These are phyloP conservation scores for Chironomus tentans DNA, from an alignment of 2,888 invertebrate genomes.

Conservation along the genomic window DNA sequence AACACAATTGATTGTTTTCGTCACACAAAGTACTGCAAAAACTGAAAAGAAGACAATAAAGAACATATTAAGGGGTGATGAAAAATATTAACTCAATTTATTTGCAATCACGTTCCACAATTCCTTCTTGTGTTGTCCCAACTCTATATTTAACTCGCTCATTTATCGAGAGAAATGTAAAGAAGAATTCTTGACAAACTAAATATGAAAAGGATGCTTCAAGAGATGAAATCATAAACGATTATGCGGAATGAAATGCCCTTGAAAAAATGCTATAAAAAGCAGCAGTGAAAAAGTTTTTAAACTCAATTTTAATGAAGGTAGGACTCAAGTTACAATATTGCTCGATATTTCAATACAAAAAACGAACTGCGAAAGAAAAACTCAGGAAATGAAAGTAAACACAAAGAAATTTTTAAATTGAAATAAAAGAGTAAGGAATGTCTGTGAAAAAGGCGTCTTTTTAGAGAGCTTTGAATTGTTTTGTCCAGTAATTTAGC, in stretches of 20 bases:
- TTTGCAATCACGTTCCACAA: neutral
- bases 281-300: neutral
- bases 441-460: too few relatives aligned
- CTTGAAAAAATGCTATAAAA: neutral
- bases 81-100: constrained; percentile 10
- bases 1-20: constrained; percentile 38
- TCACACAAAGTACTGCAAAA: constrained; percentile 22
- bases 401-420: too few relatives aligned
- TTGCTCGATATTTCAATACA: too few relatives aligned
- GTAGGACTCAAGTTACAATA: neutral
- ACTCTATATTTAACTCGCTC: neutral
- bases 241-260: neutral
- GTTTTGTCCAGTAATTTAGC: too few relatives aligned
- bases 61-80: neutral
- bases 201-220: neutral
- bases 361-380: too few relatives aligned
- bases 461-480: too few relatives aligned
- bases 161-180: neutral
- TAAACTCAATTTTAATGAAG: neutral
- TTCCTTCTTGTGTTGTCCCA: neutral
- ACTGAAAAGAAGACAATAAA: constrained; percentile 2
- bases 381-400: too few relatives aligned
- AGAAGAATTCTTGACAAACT: neutral
- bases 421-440: too few relatives aligned
- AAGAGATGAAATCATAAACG: neutral